These are phyloP conservation scores for Pseudolaguvia tuberculata DNA, from an alignment of 2,113 vertebrate species.

Conservation along the genomic window DNA sequence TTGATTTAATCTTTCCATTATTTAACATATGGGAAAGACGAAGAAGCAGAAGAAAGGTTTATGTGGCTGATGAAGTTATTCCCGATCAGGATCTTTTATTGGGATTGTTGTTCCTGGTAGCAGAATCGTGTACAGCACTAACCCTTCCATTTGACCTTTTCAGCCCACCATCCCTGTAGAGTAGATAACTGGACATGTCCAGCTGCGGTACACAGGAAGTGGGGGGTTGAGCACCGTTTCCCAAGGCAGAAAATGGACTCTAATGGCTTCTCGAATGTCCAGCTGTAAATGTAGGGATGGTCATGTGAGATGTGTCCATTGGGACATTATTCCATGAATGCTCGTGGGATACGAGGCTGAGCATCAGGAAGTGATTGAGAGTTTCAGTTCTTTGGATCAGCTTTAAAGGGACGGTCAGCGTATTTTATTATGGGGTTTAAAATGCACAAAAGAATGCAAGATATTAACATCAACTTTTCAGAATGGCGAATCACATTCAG, in stretches of 20 bases:
- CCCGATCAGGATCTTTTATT: background rate
- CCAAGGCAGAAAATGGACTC: conserved; percentile 23
- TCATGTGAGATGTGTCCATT: conserved; percentile 32
- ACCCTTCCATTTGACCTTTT: conserved; percentile 1
- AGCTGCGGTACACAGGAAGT: conserved; percentile 17
- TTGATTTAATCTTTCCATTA: no score
- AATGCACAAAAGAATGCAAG: no score
- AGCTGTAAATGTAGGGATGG: background rate
- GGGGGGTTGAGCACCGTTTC: conserved; percentile 32
- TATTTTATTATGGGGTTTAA: background rate
- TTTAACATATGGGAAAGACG: no score
- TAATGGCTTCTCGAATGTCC: conserved; percentile 27
- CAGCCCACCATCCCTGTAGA: conserved; percentile 46
- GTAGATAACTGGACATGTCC: conserved; percentile 6
- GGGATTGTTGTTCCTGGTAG: background rate
- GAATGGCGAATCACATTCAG: no score
- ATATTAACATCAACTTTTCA: no score
- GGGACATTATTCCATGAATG: conserved; percentile 16
- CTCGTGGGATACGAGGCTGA: conserved; percentile 31
- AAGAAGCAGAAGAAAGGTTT: no score
- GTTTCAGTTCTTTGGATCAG: conserved; percentile 5
- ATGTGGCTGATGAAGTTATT: no score
- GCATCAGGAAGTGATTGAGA: background rate
- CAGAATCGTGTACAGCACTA: background rate
- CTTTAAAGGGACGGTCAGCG: background rate